Base-by-base conservation (phyloP, 1,140 invertebrate genomes). In the Lepidurus packardi region DNA sequence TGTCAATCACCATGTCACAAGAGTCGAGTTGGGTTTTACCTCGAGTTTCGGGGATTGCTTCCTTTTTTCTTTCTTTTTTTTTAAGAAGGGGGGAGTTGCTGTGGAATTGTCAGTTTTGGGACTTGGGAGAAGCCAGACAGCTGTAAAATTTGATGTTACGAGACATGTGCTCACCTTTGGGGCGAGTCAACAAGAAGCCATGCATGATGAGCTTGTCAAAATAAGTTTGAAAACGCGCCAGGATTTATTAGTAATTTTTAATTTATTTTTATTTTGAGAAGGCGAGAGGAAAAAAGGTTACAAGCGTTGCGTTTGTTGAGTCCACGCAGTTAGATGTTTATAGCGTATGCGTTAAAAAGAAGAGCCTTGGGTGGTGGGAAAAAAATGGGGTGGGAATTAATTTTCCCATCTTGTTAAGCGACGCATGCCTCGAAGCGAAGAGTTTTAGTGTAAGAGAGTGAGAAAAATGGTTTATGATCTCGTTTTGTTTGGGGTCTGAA, bases 211-310 rank as follows among this genome's bases (percentile, higher is more conserved):
- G 53, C 21, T 1, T 47, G 53, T 65, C 53, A 16, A 65, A 65
- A 65, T 65, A 65, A 65, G 53, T 65, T 65, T 65, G 53, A 65
- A 65, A 65, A 16, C 53, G 21, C 13, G 53, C 53, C 53, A 65
- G 53, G 21, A 65, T 65, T 65, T 65, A 65, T 65, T 65, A 65
- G 53, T 16, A n/a, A 13, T 65, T 65, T 65, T 65, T 4, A 34
- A 34, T 34, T 34, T 34, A 34, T 34, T 34, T 34, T 34, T 34
- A 34, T 34, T 34, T 34, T 16, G 6, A 21, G 53, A 65, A 65
- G 53, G 53, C 6, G 13, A 16, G 21, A 65, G 8, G 21, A 21
- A 65, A 16, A 16, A 65, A 21, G 13, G 53, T 13, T 9, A 65
- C 6, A 65, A 65, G 34, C 34, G 34, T 34, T 2, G 34, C 34